Conservation (phyloP, 2,888 invertebrate species). For the Callyntrura guangdongensis region DNA sequence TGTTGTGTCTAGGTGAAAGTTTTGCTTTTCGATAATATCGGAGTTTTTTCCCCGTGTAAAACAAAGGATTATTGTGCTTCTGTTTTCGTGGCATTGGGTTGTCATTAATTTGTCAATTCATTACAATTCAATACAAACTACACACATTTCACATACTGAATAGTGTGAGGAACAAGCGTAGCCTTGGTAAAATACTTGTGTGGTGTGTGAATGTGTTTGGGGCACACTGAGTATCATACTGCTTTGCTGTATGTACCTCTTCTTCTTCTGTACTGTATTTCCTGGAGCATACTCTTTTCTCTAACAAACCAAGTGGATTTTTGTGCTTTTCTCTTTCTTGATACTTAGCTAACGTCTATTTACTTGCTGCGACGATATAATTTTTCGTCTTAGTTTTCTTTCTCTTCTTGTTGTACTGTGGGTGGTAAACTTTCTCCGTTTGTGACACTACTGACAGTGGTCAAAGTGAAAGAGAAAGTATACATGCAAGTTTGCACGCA, state of each 20-base stretch:
- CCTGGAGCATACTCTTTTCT: background rate
- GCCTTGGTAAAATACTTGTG: background rate
- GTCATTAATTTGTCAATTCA: background rate
- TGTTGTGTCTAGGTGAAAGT: slow-evolving; percentile 7
- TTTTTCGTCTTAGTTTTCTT: background rate
- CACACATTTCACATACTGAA: no score
- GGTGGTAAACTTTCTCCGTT: background rate
- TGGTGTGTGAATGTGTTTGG: background rate
- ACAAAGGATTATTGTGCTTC: no score
- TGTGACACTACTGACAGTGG: background rate
- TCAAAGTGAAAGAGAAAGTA: slow-evolving; percentile 3
- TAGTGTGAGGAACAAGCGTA: no score
- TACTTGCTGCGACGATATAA: background rate
- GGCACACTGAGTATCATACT: no score
- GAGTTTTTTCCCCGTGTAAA: background rate
- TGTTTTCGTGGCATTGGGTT: no score
- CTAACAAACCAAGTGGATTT: background rate
- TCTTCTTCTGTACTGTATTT: background rate
- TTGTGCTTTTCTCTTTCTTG: background rate
- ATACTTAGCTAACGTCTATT: background rate
- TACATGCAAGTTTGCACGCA: no score
- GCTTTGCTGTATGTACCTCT: no score
- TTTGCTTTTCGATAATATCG: background rate
- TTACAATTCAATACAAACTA: no score
- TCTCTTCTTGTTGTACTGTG: background rate